Evolutionary conservation across 2,113 vertebrate genomes (phyloP).

Genomic region (Rousettus leschenaultii): DNA sequence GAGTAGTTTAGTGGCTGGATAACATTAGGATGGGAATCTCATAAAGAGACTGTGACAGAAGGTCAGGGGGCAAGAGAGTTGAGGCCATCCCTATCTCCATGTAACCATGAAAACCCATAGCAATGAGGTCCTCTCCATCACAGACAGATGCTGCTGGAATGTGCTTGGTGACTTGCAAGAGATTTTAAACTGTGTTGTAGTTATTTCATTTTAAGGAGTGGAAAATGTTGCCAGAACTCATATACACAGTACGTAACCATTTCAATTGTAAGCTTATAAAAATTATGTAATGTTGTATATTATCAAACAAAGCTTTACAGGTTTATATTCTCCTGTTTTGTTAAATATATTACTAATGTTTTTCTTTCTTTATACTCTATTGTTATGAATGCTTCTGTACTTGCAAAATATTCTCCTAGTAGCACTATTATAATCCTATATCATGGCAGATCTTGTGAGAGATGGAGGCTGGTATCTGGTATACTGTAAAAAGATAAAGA

Average conservation of each 20-base stretch:
- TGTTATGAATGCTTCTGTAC: neutral
- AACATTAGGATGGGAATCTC: neutral
- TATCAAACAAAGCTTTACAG: neutral
- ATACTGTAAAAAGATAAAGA: neutral
- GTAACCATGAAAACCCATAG: neutral
- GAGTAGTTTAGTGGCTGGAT: neutral
- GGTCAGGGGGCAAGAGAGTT: neutral
- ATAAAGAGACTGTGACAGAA: neutral
- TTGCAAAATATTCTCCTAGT: neutral
- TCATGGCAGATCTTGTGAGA: neutral
- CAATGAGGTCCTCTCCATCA: neutral
- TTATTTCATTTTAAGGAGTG: neutral
- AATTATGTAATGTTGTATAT: neutral
- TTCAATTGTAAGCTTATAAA: neutral
- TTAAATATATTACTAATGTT: neutral
- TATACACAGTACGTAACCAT: neutral
- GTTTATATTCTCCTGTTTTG: neutral
- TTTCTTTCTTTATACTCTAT: conserved; percentile 28
- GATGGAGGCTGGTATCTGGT: neutral
- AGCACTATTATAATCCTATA: neutral
- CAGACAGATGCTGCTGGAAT: neutral
- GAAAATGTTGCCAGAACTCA: neutral
- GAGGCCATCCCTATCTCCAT: neutral
- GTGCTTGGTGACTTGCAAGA: neutral
- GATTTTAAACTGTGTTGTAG: neutral